Evolutionary conservation across 2,888 invertebrate genomes (phyloP).

Genomic region (Cosmia trapezina): DNA sequence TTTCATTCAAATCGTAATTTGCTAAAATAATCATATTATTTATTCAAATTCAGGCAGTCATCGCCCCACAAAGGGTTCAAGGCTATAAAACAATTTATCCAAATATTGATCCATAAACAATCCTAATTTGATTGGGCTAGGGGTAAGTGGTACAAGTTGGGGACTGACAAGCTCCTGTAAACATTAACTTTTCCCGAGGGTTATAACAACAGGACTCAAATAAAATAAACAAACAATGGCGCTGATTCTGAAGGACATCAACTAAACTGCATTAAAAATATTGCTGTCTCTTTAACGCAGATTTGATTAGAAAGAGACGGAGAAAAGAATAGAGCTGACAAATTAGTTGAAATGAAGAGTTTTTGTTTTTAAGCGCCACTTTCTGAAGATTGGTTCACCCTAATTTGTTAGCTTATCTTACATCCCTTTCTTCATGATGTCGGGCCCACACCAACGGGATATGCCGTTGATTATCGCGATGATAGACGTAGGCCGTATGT

Average conservation of each 20-base stretch:
- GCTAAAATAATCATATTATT: background rate
- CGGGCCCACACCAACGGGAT: no score
- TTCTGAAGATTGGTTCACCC: no score
- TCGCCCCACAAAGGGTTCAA: background rate
- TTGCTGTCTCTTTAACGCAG: background rate
- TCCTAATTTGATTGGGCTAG: conserved; percentile 30
- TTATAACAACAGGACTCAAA: conserved; percentile 12
- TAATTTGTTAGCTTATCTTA: no score
- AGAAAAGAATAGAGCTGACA: background rate
- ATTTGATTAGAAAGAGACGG: background rate
- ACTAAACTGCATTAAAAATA: conserved; percentile 8
- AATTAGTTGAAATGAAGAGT: background rate
- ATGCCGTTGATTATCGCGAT: no score
- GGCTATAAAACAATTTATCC: conserved; percentile 4
- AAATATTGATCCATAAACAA: conserved; percentile 20
- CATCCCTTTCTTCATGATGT: no score
- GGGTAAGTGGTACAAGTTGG: conserved; percentile 21
- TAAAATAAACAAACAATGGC: conserved; percentile 30
- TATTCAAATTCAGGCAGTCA: background rate
- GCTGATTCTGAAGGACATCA: background rate
- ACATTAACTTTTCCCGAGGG: conserved; percentile 14
- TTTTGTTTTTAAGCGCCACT: no score
- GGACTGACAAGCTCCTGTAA: conserved; percentile 22
- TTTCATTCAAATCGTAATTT: background rate
- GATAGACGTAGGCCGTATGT: no score